Evolutionary conservation across 1,140 invertebrate species (phyloP).

Genomic region (Cydia fagiglandana): DNA sequence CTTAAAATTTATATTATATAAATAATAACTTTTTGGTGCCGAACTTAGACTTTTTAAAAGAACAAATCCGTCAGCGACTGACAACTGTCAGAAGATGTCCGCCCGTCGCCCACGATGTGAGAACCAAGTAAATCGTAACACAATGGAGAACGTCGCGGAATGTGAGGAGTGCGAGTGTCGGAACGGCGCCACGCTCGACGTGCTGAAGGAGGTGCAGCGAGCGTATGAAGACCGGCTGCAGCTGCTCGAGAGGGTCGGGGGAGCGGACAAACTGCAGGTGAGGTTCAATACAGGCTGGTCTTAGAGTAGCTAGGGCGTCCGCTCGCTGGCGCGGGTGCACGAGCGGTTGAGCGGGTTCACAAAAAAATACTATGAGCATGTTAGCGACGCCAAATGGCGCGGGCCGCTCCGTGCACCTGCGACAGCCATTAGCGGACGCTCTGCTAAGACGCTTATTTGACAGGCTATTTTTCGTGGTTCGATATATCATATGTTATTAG

Average conservation of each 20-base stretch:
- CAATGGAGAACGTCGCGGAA: constrained; percentile 48
- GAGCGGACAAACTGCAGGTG: constrained; percentile 46
- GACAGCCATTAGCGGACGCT: too few species aligned
- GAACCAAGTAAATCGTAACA: neutral
- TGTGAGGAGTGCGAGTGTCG: constrained; percentile 48
- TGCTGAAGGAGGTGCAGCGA: constrained; percentile 54
- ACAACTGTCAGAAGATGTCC: neutral
- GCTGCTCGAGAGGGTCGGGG: constrained; percentile 38
- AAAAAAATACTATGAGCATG: too few species aligned
- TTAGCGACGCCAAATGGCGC: too few species aligned
- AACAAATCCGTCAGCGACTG: neutral
- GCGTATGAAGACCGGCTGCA: constrained; percentile 55
- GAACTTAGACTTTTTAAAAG: neutral
- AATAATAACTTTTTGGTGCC: neutral
- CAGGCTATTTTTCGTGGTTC: neutral
- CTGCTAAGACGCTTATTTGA: neutral
- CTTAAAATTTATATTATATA: too few species aligned
- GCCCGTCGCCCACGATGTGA: neutral
- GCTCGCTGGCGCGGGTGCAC: too few species aligned
- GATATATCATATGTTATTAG: neutral
- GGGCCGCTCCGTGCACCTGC: too few species aligned
- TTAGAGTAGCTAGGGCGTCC: too few species aligned
- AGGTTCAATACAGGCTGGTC: neutral
- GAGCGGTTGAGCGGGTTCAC: too few species aligned
- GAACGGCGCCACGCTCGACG: constrained; percentile 45